These are phyloP conservation scores for Lycorma delicatula DNA, from an alignment of 1,140 invertebrate genomes.

Conservation along the genomic window DNA sequence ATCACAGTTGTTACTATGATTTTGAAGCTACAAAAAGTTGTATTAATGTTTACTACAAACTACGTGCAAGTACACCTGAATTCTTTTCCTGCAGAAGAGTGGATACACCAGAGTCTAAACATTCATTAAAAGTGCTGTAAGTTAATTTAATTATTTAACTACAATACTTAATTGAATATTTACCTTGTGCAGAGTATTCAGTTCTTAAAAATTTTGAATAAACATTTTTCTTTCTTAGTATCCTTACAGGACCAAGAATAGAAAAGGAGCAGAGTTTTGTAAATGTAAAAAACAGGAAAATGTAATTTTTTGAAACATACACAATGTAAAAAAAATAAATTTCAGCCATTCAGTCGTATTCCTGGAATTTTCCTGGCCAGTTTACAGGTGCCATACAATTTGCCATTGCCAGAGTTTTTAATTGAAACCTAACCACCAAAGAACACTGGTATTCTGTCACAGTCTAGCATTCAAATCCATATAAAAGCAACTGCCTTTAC, in stretches of 20 bases:
- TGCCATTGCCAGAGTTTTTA: no score
- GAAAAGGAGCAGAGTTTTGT: no score
- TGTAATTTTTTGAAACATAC: background rate
- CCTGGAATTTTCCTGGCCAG: no score
- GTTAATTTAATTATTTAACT: background rate
- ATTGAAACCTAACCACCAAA: no score
- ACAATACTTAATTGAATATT: background rate
- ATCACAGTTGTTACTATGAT: constrained; percentile 21
- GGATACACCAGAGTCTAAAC: constrained; percentile 25
- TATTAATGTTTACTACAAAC: constrained; percentile 17
- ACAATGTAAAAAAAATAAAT: no score
- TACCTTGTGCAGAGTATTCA: background rate
- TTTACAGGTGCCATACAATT: no score
- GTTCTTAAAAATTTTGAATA: background rate
- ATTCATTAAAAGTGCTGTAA: constrained; percentile 24
- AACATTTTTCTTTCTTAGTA: no score
- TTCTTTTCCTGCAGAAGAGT: constrained; percentile 23
- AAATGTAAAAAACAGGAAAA: background rate
- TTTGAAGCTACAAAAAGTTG: constrained; percentile 20
- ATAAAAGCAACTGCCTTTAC: no score
- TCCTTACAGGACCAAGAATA: no score
- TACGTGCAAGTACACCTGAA: constrained; percentile 17
- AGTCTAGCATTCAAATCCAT: no score
- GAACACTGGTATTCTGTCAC: no score
- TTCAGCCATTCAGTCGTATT: no score